Percentiles rank a stretch among this genome's conserved stretches.
Conservation (phyloP, 1,140 invertebrate species). For the Aphidius gifuensis region DNA sequence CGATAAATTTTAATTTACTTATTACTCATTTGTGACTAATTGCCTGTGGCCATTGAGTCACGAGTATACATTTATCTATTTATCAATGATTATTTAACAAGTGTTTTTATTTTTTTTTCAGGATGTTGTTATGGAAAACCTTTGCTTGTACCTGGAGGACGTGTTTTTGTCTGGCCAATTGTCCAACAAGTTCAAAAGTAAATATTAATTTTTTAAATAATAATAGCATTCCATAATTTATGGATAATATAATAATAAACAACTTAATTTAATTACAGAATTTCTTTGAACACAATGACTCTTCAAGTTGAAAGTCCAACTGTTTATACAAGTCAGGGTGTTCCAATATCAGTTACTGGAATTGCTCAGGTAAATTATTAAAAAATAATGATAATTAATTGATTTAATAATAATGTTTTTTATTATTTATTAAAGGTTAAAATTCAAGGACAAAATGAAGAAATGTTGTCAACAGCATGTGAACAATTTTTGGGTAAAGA, state of each 20-base stretch:
- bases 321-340: conserved; percentile 94
- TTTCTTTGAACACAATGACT: conserved; percentile 96
- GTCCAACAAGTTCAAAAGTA: conserved; percentile 93
- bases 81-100: too few species aligned
- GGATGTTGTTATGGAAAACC: conserved; percentile 92
- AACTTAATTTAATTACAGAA: conserved; percentile 58
- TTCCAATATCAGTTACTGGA: conserved; percentile 94
- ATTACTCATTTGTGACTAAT: too few species aligned
- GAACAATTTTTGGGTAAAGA: conserved; percentile 94
- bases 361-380: conserved; percentile 79
- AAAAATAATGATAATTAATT: conserved; percentile 8
- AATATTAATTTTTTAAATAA: conserved; percentile 26
- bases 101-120: conserved; percentile 47
- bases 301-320: conserved; percentile 86
- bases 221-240: neutral
- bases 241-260: neutral
- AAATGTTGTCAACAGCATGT: conserved; percentile 94
- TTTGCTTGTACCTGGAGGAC: conserved; percentile 86
- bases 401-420: neutral
- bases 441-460: conserved; percentile 95
- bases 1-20: too few species aligned
- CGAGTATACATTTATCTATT: too few species aligned
- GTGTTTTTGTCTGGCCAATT: conserved; percentile 95
- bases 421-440: conserved; percentile 69
- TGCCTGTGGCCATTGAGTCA: neutral